These are phyloP conservation scores for Noctua janthina DNA, from an alignment of 2,888 invertebrate species.

Conservation along the genomic window DNA sequence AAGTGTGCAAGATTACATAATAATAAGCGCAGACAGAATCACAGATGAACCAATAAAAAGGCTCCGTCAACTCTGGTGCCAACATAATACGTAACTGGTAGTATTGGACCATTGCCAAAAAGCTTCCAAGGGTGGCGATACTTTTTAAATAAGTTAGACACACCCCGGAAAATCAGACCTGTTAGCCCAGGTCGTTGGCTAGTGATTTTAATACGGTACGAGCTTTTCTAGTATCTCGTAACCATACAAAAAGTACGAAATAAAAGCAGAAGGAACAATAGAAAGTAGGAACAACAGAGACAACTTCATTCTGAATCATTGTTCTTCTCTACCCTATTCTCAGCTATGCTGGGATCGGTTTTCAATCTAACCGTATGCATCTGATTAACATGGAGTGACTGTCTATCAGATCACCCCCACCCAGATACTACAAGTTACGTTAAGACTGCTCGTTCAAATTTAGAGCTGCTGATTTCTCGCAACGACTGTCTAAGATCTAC, in stretches of 20 bases:
- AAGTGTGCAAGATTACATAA: neutral
- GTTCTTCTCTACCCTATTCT: neutral
- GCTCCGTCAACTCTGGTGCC: conserved; percentile 5
- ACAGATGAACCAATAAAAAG: conserved; percentile 4
- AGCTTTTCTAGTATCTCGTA: neutral
- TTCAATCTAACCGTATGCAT: neutral
- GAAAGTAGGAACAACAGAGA: no score
- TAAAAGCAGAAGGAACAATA: neutral
- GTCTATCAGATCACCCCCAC: neutral
- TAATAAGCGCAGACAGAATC: neutral
- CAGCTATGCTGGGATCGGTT: neutral
- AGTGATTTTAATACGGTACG: neutral
- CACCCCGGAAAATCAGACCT: neutral
- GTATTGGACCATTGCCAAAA: conserved; percentile 22
- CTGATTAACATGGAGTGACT: neutral
- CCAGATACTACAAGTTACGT: no score
- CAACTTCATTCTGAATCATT: no score
- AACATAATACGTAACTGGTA: neutral
- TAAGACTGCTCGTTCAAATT: no score
- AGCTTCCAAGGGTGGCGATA: neutral
- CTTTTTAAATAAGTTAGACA: neutral
- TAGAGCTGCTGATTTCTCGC: no score
- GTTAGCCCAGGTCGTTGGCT: neutral
- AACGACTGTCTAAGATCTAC: neutral
- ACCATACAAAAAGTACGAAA: neutral